Base-by-base conservation (phyloP, 2,888 invertebrate species). In the Pycnomerus fuliginosus region DNA sequence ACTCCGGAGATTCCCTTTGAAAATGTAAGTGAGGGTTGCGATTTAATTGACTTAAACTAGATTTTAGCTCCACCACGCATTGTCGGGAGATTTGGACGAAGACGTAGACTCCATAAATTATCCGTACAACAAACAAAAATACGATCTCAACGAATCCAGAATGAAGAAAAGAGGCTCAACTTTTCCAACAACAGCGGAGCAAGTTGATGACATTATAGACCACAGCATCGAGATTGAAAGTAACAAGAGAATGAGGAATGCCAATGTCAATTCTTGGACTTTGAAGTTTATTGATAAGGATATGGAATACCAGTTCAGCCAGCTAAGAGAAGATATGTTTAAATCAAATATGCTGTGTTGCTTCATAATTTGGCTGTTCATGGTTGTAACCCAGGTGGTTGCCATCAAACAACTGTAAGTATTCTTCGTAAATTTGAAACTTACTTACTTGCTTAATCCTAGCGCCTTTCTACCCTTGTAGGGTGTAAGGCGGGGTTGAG, bases 301-400 rank as follows among this genome's bases (percentile, higher is more conserved):
- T 11, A 81, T 93, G 62, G 97, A 98, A 72, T 76, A 78, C 17
- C 86, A 88, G 75, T 96, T 93, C 71, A 86, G 86, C 50, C 84
- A 87, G 65, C 77, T 91, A 40, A 83, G 90, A 38, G 95, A 96
- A 74, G 87, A 85, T 60, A 93, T 94, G 82, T 95, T 95, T 75
- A 90, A 92, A 67, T 94, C 94, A 10, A 95, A 96, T 70, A 89
- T 95, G 77, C 79, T 92, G 66, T 94, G 94, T 74, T 91, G 93
- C 62, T 86, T 90, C 67, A 82, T 93, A 57, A 84, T 95, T 50
- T 93, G 95, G 90, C 73, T 93, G 29, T 90, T 92, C 67, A 89
- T 94, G 34, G 84, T 89, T 1, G 76, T 83, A 34, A 86, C 87
- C 49, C 90, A 91, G 71, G 53, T 80, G 28, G 33, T 37, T 2